These are phyloP conservation scores for Trachurus trachurus DNA, from an alignment of 2,797 vertebrate species.

Conservation along the genomic window DNA sequence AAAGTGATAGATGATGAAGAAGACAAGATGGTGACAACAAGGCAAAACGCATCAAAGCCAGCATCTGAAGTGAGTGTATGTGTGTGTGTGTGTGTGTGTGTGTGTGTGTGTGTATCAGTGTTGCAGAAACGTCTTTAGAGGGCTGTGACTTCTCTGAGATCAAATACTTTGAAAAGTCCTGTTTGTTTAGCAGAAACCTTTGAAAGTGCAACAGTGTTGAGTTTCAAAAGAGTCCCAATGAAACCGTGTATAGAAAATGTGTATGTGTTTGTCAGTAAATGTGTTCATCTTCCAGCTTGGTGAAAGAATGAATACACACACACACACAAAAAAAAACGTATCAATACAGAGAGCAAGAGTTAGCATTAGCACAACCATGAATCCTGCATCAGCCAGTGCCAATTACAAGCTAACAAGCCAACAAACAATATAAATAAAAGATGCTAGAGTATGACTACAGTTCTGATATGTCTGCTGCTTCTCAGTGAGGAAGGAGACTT, in stretches of 20 bases:
- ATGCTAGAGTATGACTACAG: too few species aligned
- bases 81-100: not conserved
- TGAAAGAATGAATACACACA: too few species aligned
- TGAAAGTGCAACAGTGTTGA: constrained; percentile 23
- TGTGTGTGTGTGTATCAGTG: too few species aligned
- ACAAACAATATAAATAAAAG: too few species aligned
- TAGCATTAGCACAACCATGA: not conserved
- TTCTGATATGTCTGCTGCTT: too few species aligned
- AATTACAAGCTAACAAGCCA: too few species aligned
- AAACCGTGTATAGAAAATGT: not conserved
- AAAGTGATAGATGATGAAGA: constrained; percentile 25
- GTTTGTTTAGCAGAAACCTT: constrained; percentile 25
- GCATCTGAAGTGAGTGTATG: constrained; percentile 7
- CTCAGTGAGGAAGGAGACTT: too few species aligned
- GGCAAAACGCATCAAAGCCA: constrained; percentile 34
- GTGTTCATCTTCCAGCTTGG: not conserved
- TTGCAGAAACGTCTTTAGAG: constrained; percentile 18
- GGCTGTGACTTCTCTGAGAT: constrained; percentile 13
- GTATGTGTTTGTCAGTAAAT: not conserved
- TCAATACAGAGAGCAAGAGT: not conserved
- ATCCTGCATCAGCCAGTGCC: not conserved
- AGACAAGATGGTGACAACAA: constrained; percentile 35
- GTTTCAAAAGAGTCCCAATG: not conserved
- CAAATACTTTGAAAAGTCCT: constrained; percentile 22
- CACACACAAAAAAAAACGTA: not conserved